Base-by-base conservation (phyloP, 2,888 invertebrate species). In the Chelonus formosanus region DNA sequence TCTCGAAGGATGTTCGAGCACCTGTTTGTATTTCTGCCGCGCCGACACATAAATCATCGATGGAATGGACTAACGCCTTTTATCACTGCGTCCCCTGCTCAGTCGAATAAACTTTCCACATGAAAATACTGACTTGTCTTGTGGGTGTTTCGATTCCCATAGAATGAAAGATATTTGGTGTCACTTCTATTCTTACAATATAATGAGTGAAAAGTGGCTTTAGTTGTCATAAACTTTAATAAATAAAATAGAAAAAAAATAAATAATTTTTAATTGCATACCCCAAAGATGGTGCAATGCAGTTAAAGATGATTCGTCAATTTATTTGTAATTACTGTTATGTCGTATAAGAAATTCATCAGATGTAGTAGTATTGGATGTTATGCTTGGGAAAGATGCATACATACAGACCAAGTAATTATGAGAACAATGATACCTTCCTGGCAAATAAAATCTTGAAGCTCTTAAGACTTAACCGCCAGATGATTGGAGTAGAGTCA, bases 41-140 rank as follows among this genome's bases (percentile, higher is more conserved):
- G 77, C 79, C 80, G 77, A 75, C 76, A 70, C 78, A 80, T 80
- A 80, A 80, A 80, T 80, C 80, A 80, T 80, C 70, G 72, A 61
- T 56, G 70, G 75, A 80, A 79, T 77, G 74, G 78, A 80, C 77
- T 75, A 76, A 75, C 73, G 77, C 74, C 79, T 79, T 79, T 80
- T 78, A 78, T 80, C 79, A 77, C 76, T 74, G 74, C 71, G 73
- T 58, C 54, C 60, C 55, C 60, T 44, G 57, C 52, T 32, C 35
- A 35, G n/a, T 45, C 52, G 20, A 40, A 66, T 52, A 62, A 57
- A 57, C 53, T 65, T 65, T 55, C 54, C 43, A 54, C 20, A 65
- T 48, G 54, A 64, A 53, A 60, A 60, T 43, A 60, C 36, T 45
- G 3, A 35, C n/a, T 36, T 54, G 20, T 50, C 45, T 35, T 54